Conservation (phyloP, 2,113 vertebrate genomes). For the Laticauda laticaudata region DNA sequence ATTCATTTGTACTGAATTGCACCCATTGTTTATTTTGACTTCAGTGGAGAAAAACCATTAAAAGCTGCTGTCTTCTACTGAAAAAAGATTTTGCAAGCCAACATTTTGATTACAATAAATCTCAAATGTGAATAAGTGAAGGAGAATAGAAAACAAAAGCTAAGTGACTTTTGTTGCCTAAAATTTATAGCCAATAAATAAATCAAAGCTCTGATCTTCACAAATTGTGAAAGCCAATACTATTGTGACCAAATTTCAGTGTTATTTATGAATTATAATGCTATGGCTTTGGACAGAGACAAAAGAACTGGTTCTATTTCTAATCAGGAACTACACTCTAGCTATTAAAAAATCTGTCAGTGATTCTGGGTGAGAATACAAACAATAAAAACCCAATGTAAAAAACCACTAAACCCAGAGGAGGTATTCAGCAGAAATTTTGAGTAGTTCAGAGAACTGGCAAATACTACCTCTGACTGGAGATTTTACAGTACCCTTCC, state of each 20-base stretch:
- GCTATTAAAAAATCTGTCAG: not conserved
- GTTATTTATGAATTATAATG: not conserved
- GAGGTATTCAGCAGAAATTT: too few relatives aligned
- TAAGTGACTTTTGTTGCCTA: slow-evolving; percentile 38
- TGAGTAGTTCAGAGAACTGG: too few relatives aligned
- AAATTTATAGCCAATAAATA: slow-evolving; percentile 43
- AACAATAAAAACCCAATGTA: too few relatives aligned
- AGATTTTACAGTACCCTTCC: too few relatives aligned
- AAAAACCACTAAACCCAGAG: too few relatives aligned
- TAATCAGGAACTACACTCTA: not conserved
- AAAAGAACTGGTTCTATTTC: not conserved
- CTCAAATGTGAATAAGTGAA: slow-evolving; percentile 20
- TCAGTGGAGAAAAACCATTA: not conserved
- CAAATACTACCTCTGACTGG: too few relatives aligned
- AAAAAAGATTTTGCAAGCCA: slow-evolving; percentile 20
- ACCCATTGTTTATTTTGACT: not conserved
- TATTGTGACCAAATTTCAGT: not conserved
- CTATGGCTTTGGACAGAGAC: not conserved
- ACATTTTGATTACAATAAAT: slow-evolving; percentile 33
- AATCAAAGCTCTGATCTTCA: slow-evolving; percentile 21
- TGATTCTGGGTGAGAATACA: too few relatives aligned
- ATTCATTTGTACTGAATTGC: not conserved
- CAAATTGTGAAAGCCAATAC: slow-evolving; percentile 22
- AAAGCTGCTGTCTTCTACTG: slow-evolving; percentile 12
- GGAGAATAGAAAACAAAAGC: slow-evolving; percentile 35